Percentiles rank a stretch among this genome's conserved stretches.
Conservation (phyloP, 2,113 vertebrate genomes). For the Tupaia tana region DNA sequence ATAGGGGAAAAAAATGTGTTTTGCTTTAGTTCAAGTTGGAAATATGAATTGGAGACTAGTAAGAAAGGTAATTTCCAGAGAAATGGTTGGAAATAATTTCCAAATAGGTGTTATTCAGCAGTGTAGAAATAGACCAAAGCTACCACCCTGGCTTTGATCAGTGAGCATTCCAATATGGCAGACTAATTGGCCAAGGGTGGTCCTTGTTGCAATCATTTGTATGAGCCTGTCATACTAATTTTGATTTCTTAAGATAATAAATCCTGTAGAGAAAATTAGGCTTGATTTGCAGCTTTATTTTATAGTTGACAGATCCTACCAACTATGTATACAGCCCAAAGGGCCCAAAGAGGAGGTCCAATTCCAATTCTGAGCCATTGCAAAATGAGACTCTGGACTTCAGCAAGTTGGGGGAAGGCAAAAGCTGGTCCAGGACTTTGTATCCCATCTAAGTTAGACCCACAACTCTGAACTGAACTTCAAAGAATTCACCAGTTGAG, state of each 20-base stretch:
- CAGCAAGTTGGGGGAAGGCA: background rate
- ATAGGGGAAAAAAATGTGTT: background rate
- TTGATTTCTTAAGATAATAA: background rate
- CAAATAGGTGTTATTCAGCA: background rate
- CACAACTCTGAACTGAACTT: background rate
- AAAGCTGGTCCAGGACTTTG: background rate
- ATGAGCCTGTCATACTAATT: background rate
- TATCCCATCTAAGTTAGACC: background rate
- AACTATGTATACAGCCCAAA: background rate
- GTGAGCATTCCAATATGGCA: background rate
- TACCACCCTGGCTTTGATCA: background rate
- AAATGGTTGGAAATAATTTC: background rate
- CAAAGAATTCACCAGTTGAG: background rate
- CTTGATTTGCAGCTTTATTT: conserved; percentile 3
- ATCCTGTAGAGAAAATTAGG: background rate
- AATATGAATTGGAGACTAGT: background rate
- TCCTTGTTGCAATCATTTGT: background rate
- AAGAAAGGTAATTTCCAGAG: background rate
- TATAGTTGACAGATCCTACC: background rate
- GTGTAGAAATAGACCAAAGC: background rate
- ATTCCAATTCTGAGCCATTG: background rate
- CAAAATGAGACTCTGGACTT: background rate
- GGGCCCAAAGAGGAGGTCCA: background rate
- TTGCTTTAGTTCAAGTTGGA: conserved; percentile 1
- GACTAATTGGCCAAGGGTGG: background rate